phyloP scores from a whole-genome alignment of 2,113 vertebrate genomes.

The Penelope pileata region DNA sequence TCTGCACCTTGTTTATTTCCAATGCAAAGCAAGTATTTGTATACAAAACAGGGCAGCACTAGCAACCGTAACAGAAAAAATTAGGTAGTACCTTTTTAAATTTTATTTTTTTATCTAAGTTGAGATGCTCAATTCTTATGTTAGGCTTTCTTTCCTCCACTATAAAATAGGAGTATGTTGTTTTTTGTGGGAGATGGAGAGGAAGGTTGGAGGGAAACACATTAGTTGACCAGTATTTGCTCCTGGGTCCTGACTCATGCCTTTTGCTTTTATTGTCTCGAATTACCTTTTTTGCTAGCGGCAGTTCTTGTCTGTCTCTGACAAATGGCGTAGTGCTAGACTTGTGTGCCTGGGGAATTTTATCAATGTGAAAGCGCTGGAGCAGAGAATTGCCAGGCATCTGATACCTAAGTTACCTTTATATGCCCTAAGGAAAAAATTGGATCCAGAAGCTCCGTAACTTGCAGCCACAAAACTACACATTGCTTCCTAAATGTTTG shows the following conservation, averaged over 20 bases:
- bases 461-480: background rate
- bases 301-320: background rate
- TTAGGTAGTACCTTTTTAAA: rapidly evolving
- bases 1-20: background rate
- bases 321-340: background rate
- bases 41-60: background rate
- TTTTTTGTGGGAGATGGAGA: background rate
- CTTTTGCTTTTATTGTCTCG: background rate
- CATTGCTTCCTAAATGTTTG: rapidly evolving
- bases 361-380: background rate
- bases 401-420: background rate
- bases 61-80: background rate
- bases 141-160: background rate
- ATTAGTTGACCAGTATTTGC: background rate
- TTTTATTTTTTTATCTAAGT: background rate
- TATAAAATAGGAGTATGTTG: background rate
- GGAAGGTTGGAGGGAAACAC: background rate
- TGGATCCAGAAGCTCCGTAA: background rate
- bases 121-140: background rate
- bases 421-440: too few relatives aligned
- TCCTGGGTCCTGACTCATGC: background rate
- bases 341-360: background rate
- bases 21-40: background rate
- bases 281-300: background rate
- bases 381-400: background rate